These are phyloP conservation scores for Tupaia tana DNA, from an alignment of 2,113 vertebrate species.

Conservation along the genomic window DNA sequence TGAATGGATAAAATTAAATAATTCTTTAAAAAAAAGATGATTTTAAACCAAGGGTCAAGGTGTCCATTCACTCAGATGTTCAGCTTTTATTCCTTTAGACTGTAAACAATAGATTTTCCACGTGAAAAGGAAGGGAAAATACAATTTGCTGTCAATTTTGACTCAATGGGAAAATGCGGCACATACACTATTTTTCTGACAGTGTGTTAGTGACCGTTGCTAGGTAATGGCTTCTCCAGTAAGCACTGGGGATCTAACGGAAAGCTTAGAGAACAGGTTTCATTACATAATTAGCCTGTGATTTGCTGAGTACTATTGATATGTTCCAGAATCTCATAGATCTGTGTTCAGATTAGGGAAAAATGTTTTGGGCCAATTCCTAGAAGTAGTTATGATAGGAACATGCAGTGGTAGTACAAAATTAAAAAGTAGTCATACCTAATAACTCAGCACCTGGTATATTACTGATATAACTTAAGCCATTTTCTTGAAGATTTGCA, in stretches of 20 bases:
- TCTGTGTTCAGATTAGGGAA: conserved; percentile 52
- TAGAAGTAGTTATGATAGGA: neutral
- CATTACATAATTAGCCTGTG: conserved; percentile 82
- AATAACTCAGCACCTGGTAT: neutral
- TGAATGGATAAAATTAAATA: no score
- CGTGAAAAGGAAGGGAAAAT: conserved; percentile 74
- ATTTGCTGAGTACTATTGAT: conserved; percentile 46
- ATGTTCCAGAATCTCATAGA: conserved; percentile 56
- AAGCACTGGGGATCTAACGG: conserved; percentile 79
- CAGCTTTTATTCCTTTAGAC: conserved; percentile 51
- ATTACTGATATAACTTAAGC: neutral
- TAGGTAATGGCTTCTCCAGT: conserved; percentile 82
- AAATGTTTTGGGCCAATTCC: neutral
- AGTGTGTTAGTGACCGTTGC: conserved; percentile 84
- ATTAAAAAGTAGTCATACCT: neutral
- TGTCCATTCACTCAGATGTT: conserved; percentile 1
- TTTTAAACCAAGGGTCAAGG: conserved; percentile 59
- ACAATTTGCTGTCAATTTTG: conserved; percentile 76
- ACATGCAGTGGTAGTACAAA: neutral
- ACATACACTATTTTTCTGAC: conserved; percentile 74
- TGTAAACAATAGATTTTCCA: conserved; percentile 76
- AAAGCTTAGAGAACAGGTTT: conserved; percentile 69
- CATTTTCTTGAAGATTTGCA: neutral
- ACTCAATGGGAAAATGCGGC: conserved; percentile 66
- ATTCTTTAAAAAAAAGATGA: neutral